Base-by-base conservation (phyloP, 2,888 invertebrate genomes). In the Noctua fimbriata region DNA sequence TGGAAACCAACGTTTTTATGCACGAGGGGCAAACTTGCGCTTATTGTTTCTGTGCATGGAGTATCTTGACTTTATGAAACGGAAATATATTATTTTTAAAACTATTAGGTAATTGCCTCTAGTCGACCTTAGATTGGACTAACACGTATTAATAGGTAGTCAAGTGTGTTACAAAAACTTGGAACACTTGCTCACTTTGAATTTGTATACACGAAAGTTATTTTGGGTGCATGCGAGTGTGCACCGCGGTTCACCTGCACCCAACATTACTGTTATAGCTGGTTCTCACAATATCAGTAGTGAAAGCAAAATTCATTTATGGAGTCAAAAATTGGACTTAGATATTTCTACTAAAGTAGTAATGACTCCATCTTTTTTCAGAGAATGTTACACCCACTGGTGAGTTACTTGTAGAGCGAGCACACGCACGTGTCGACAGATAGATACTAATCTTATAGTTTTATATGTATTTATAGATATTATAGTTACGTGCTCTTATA, bases 291-390 rank as follows among this genome's bases (percentile, higher is more conserved):
- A 84, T 81, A 76, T 76, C 21, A 69, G 87, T 92, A 93, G 93
- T 87, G 74, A 89, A 85, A 88, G 85, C 93, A 91, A 96, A 96
- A 96, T 96, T 95, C 83, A 91, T 88, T 85, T 79, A 94, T 95
- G 97, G 97, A 97, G 97, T 97, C 97, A 93, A 88, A 76, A 92
- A 96, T 96, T 96, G 96, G 96, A 90, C 85, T 92, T 96, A 95
- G 95, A 89, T 89, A 84, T 92, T 90, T 89, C 85, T 75, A 85
- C 89, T 88, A 92, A 92, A 94, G 95, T 96, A 96, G 97, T 97
- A 97, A 97, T 91, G 96, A 92, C 96, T 97, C 96, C 97, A 96
- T 95, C 96, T 96, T 94, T 96, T 97, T 97, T 97, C 97, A 97
- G 97, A 97, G 93, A 96, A 95, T 96, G 94, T 97, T 93, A 96